Conservation (phyloP, 64 coral and sea anemone species). For the Pocillopora verrucosa region DNA sequence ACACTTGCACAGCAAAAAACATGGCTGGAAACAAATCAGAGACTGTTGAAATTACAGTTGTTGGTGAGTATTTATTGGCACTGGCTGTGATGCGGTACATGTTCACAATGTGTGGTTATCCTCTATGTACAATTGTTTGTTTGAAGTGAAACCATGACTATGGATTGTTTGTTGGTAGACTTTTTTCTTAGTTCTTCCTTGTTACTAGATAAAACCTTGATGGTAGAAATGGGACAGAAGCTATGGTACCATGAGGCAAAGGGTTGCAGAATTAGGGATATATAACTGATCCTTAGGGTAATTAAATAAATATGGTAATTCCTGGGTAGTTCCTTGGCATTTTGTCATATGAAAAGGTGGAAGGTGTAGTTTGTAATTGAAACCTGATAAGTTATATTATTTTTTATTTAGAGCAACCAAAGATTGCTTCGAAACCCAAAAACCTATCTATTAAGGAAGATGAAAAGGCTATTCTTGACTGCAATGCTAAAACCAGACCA, state of each 20-base stretch:
- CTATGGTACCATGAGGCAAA: not conserved
- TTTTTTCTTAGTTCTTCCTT: too few species aligned
- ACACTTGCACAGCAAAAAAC: constrained; percentile 78
- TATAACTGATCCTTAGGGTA: not conserved
- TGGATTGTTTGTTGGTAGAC: not conserved
- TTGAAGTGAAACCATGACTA: not conserved
- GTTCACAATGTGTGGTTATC: not conserved
- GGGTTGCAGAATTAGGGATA: not conserved
- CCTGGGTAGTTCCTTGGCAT: too few species aligned
- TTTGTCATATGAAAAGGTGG: too few species aligned
- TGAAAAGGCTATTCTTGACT: constrained; percentile 17
- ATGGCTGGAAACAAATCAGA: constrained; percentile 15
- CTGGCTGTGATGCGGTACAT: not conserved
- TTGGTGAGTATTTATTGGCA: constrained; percentile 54
- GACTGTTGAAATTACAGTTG: constrained; percentile 51
- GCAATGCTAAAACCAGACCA: not conserved
- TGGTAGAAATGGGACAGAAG: too few species aligned
- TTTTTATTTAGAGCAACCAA: constrained; percentile 52
- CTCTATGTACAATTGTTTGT: too few species aligned
- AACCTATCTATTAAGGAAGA: constrained; percentile 37
- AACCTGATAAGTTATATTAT: constrained; percentile 12
- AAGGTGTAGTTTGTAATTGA: too few species aligned
- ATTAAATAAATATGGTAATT: too few species aligned
- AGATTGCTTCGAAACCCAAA: constrained; percentile 47
- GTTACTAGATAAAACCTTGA: too few species aligned